These are phyloP conservation scores for Perccottus glenii DNA, from an alignment of 2,113 vertebrate species.

Conservation along the genomic window DNA sequence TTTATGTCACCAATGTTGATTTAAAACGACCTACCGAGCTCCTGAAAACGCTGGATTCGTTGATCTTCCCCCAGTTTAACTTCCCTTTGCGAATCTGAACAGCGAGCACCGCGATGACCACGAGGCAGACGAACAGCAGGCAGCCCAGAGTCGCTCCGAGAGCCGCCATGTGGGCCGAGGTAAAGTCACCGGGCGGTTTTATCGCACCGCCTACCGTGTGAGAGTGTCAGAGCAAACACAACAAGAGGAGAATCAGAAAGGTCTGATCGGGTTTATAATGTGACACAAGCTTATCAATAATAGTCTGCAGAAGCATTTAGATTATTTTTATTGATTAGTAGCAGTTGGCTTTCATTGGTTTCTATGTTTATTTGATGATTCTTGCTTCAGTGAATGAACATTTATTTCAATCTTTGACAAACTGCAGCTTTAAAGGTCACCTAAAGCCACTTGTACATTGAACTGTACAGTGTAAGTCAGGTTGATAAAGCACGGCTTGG, in stretches of 20 bases:
- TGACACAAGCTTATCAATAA: not conserved
- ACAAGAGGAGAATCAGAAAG: not conserved
- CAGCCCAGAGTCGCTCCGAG: slow-evolving; percentile 79
- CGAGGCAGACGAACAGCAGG: slow-evolving; percentile 76
- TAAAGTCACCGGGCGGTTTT: slow-evolving; percentile 5
- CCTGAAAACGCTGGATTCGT: slow-evolving; percentile 71
- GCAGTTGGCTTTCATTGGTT: slow-evolving; percentile 2
- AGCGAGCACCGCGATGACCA: slow-evolving; percentile 74
- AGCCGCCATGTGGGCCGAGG: slow-evolving; percentile 76
- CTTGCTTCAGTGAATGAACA: not conserved
- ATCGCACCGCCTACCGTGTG: slow-evolving; percentile 9
- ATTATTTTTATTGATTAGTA: not conserved
- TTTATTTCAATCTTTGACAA: not conserved
- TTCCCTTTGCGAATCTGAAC: slow-evolving; percentile 39
- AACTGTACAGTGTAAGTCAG: no score
- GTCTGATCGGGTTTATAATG: not conserved
- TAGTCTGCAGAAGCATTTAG: not conserved
- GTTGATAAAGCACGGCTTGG: no score
- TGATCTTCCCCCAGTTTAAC: slow-evolving; percentile 69
- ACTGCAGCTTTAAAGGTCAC: not conserved
- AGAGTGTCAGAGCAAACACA: not conserved
- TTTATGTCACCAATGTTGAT: no score
- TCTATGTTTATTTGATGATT: not conserved
- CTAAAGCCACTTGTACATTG: not conserved
- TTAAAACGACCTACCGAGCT: slow-evolving; percentile 66